Percentiles rank a stretch among this genome's conserved stretches.
These are phyloP conservation scores for Tylochromis polylepis DNA, from an alignment of 2,113 vertebrate genomes.

Conservation along the genomic window DNA sequence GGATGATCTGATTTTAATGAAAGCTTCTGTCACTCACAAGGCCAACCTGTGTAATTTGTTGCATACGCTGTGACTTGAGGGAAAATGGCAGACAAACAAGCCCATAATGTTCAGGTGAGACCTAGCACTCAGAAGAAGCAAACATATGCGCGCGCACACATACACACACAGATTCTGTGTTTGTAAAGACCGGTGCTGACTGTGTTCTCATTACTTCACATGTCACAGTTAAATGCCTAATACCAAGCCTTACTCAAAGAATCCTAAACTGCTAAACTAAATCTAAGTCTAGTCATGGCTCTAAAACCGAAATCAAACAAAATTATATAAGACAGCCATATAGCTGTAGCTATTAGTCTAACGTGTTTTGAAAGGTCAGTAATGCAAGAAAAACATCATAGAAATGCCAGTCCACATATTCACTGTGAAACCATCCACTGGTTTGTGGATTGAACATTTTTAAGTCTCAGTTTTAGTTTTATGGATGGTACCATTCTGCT, in stretches of 20 bases:
- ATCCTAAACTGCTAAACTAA: not conserved
- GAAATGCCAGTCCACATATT: not conserved
- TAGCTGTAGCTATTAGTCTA: not conserved
- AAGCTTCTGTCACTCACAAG: conserved; percentile 69
- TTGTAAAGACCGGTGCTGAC: not conserved
- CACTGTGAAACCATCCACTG: not conserved
- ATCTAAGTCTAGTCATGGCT: not conserved
- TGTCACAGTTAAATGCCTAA: not conserved
- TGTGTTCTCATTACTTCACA: not conserved
- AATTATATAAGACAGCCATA: not conserved
- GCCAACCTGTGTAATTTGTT: conserved; percentile 58
- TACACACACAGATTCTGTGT: not conserved
- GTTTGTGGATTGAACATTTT: not conserved
- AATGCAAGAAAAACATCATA: not conserved
- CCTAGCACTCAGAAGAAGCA: conserved; percentile 12
- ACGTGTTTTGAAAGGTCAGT: not conserved
- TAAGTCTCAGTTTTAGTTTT: not conserved
- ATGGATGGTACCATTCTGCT: not conserved
- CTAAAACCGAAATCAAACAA: not conserved
- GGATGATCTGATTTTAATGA: conserved; percentile 72
- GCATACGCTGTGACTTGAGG: conserved; percentile 51
- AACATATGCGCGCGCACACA: not conserved
- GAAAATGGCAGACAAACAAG: conserved; percentile 56
- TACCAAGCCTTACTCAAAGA: not conserved
- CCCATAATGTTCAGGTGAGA: conserved; percentile 54